A percentile compares a stretch with the other conserved stretches of the same genome.
phyloP scores from a whole-genome alignment of 2,113 vertebrate species.

The Alouatta palliata region DNA sequence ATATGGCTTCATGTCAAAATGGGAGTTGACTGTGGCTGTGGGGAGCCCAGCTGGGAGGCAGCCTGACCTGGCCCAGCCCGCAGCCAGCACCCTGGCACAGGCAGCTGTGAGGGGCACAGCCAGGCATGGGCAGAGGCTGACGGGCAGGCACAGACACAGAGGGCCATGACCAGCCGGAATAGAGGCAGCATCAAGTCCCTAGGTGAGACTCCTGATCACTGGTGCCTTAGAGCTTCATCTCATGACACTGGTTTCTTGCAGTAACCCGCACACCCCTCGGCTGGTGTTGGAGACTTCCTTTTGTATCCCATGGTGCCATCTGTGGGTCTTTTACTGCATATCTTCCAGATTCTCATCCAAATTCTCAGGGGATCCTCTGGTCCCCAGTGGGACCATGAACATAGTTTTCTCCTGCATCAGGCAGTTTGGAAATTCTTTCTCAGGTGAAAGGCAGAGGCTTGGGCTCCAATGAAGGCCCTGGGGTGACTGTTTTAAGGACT shows the following conservation, averaged over 20 bases:
- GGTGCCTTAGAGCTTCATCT: neutral
- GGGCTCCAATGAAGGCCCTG: neutral
- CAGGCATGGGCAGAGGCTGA: accelerated
- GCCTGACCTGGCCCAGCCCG: neutral
- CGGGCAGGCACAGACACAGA: too few relatives aligned
- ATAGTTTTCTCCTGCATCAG: neutral
- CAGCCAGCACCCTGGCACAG: neutral
- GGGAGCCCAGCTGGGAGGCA: neutral
- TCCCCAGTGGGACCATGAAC: neutral
- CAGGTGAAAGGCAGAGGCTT: neutral
- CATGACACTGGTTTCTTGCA: neutral
- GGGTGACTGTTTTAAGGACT: neutral
- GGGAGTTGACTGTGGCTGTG: conserved; percentile 46
- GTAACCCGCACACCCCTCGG: too few relatives aligned
- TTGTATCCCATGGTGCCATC: neutral
- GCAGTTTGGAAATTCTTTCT: neutral
- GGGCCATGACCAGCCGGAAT: neutral
- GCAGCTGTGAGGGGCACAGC: neutral
- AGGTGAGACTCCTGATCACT: neutral
- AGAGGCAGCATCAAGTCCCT: neutral
- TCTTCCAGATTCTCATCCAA: neutral
- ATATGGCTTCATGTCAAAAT: conserved; percentile 60
- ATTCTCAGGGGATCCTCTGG: neutral
- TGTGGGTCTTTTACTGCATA: accelerated
- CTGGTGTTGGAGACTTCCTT: neutral